Evolutionary conservation across 2,113 vertebrate genomes (phyloP).

Genomic region (Dipodomys stephensi): DNA sequence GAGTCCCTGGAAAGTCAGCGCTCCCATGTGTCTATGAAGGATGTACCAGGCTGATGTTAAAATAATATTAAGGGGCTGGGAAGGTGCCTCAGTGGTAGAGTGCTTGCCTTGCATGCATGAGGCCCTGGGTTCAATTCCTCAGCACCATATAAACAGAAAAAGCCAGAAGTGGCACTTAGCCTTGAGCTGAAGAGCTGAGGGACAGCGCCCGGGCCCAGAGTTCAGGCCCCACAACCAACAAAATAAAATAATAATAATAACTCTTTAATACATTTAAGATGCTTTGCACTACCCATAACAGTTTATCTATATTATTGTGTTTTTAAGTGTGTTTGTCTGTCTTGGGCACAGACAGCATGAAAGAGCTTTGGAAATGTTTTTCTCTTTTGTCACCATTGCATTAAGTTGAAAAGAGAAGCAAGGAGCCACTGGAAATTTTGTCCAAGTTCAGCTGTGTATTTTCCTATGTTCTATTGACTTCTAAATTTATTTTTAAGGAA

Average conservation of each 20-base stretch:
- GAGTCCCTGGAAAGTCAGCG: not conserved
- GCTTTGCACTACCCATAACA: conserved; percentile 49
- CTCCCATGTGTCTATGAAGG: not conserved
- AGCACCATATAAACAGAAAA: too few species aligned
- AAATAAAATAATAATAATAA: not conserved
- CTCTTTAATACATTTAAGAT: not conserved
- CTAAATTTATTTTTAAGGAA: conserved; percentile 62
- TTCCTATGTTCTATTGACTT: conserved; percentile 14
- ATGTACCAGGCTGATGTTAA: not conserved
- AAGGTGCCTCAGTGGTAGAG: too few species aligned
- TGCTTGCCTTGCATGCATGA: too few species aligned
- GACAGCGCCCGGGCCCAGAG: too few species aligned
- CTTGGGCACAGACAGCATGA: not conserved
- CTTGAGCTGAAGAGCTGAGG: too few species aligned
- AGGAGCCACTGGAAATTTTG: conserved; percentile 35
- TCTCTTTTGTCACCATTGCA: not conserved
- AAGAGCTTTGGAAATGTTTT: conserved; percentile 14
- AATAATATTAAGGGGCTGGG: too few species aligned
- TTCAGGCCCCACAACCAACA: too few species aligned
- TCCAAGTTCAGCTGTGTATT: not conserved
- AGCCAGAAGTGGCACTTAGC: too few species aligned
- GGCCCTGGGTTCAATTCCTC: too few species aligned
- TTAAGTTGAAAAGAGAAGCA: not conserved
- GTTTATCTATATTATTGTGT: not conserved
- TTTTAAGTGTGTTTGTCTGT: conserved; percentile 2